Evolutionary conservation across 1,140 invertebrate species (phyloP), one percentile per base, ranked within the genome.

Genomic region (Achroia grisella): DNA sequence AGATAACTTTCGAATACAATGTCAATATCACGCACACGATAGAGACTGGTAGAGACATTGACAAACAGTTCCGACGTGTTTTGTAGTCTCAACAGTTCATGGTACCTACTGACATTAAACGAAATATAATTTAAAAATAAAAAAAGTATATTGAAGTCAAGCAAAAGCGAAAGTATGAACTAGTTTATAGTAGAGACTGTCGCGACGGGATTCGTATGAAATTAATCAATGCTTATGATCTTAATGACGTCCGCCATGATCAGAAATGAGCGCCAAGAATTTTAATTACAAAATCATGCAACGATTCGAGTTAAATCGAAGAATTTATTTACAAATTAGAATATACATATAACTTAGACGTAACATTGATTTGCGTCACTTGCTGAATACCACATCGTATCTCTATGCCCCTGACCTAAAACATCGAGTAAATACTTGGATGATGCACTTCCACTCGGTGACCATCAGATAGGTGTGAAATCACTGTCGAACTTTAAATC

Each of bases 1-100:
- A 72, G 65, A 70, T 68, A 59, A 75, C 77, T 78, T 78, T 78
- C 77, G 52, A 78, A 71, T 66, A 63, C 64, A 74, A 72, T 71
- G 67, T 72, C 72, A 81, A 77, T 73, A 75, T 56, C 61, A 58
- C 33, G 40, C 35, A 40, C 30, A 48, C 1, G 6, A 23, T 6
- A 23, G 6, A n/a, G n/a, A n/a, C n/a, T n/a, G 17, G 2, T 3
- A 23, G 33, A 34, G 49, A 15, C 37, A 56, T 36, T 47, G 23
- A 53, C 48, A 48, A 53, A 49, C 17, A 43, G 42, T 48, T 50
- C 47, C 54, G 45, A 44, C 53, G 44, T 33, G 56, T 48, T 23
- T 15, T 8, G 13, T 36, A 13, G 15, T 36, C 15, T 4, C 34
- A 14, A 8, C 13, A 14, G 35, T n/a, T 17, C 8, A 37, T 43